Base-by-base conservation (phyloP, 2,888 invertebrate species). In the Hipparchia sbordonii region DNA sequence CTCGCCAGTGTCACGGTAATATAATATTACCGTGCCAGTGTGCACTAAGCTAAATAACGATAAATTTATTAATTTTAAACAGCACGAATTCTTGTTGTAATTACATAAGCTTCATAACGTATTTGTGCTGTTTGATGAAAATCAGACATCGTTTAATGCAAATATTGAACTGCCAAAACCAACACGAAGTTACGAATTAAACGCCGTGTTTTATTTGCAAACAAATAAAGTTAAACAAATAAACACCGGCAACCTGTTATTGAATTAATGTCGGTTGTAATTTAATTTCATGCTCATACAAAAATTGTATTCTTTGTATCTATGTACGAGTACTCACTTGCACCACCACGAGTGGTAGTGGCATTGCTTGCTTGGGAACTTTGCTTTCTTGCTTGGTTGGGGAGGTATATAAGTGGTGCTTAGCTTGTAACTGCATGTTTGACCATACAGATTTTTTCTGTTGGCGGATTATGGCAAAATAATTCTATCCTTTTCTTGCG, bases 131-230 rank as follows among this genome's bases (percentile, higher is more conserved):
- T 59, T 59, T 67, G 57, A 59, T 67, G 48, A 67, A 59, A 48
- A 48, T 10, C 66, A 66, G 56, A 13, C 67, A 13, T 48, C 57
- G 46, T 23, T 6, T 2, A 8, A 6, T 5, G 67, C 67, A 67
- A 67, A 67, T 67, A 67, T 67, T 67, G 67, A 67, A 59, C 48
- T 48, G 59, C 48, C 59, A 48, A n/a, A n/a, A 59, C n/a, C 57
- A 59, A 48, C 56, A 59, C 56, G 67, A 23, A 59, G 46, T 67
- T 67, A 59, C 48, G 67, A 67, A 67, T 57, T 67, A 57, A 67
- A 67, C 59, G 51, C 63, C 51, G 6, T 33, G 63, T 63, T 57
- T 67, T 67, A 59, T 59, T 67, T 59, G 67, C 46, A 67, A 67
- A 67, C 59, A 67, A 63, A 12, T 10, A 45, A 60, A 39, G 39